Evolutionary conservation across 2,888 invertebrate species (phyloP).

Genomic region (Pherbina coryleti): DNA sequence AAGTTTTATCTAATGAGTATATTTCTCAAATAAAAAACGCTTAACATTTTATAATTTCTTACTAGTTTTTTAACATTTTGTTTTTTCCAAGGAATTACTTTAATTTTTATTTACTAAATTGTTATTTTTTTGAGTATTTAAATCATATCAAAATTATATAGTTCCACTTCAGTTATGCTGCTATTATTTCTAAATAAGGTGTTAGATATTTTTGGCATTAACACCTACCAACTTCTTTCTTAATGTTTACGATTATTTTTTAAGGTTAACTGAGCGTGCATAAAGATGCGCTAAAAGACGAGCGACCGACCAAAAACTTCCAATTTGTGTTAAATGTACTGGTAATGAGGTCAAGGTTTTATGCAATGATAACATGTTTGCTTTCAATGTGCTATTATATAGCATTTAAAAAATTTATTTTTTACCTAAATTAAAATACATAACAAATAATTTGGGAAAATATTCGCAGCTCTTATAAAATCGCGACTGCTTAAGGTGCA

Average conservation of each 20-base stretch:
- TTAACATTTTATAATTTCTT: not conserved
- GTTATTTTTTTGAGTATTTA: too few relatives aligned
- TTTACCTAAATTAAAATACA: not conserved
- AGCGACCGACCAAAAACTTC: not conserved
- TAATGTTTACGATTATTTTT: slow-evolving; percentile 50
- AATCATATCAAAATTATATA: too few relatives aligned
- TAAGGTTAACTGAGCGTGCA: slow-evolving; percentile 61
- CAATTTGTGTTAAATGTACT: slow-evolving; percentile 22
- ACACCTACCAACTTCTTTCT: not conserved
- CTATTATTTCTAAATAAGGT: too few relatives aligned
- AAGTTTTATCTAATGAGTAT: too few relatives aligned
- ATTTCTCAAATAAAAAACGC: too few relatives aligned
- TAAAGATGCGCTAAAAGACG: slow-evolving; percentile 18
- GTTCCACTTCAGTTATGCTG: too few relatives aligned
- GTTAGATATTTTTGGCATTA: too few relatives aligned
- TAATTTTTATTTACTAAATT: not conserved
- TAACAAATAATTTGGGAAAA: too few relatives aligned
- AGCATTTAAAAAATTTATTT: not conserved
- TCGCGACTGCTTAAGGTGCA: too few relatives aligned
- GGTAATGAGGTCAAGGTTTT: slow-evolving; percentile 34
- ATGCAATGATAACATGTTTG: not conserved
- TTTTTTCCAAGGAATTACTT: not conserved
- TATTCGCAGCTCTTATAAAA: too few relatives aligned
- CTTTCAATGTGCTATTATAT: not conserved
- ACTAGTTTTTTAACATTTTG: not conserved